Percentiles rank a stretch among this genome's conserved stretches.
Conservation (phyloP, 2,797 vertebrate genomes). For the Carduelis carduelis region DNA sequence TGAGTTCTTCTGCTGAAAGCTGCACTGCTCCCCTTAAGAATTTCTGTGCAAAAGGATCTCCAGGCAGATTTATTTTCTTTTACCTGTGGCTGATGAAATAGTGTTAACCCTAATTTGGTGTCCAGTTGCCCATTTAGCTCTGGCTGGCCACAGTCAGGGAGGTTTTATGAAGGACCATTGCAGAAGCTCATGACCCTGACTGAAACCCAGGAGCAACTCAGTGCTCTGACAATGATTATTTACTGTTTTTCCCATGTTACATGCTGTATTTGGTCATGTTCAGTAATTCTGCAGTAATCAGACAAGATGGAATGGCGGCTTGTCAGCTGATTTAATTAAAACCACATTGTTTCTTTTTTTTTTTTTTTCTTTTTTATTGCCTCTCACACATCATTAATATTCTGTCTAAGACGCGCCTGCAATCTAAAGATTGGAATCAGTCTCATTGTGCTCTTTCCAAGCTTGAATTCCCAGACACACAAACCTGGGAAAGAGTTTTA, state of each 20-base stretch:
- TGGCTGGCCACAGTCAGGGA: background rate
- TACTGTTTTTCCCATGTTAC: conserved; percentile 12
- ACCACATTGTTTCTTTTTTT: conserved; percentile 21
- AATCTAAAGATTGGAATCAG: conserved; percentile 65
- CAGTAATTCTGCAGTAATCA: conserved; percentile 49
- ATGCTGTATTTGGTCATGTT: conserved; percentile 47
- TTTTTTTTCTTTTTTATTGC: conserved; percentile 15
- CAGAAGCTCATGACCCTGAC: background rate
- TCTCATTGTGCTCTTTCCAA: conserved; percentile 54
- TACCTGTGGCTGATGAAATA: background rate
- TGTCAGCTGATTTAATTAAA: conserved; percentile 68
- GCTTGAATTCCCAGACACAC: conserved; percentile 61
- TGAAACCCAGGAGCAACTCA: background rate
- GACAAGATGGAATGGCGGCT: conserved; percentile 41
- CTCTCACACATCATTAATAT: conserved; percentile 65
- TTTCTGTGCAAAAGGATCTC: background rate
- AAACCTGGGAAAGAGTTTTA: conserved; percentile 63
- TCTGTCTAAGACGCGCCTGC: conserved; percentile 45
- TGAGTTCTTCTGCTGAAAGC: background rate
- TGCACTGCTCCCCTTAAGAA: background rate
- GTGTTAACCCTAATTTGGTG: background rate
- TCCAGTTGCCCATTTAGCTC: background rate
- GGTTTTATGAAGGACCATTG: background rate
- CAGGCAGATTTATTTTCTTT: background rate
- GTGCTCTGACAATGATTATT: conserved; percentile 7